These are phyloP conservation scores for Drosophila repletoides DNA, from an alignment of 1,140 invertebrate species.

Conservation along the genomic window DNA sequence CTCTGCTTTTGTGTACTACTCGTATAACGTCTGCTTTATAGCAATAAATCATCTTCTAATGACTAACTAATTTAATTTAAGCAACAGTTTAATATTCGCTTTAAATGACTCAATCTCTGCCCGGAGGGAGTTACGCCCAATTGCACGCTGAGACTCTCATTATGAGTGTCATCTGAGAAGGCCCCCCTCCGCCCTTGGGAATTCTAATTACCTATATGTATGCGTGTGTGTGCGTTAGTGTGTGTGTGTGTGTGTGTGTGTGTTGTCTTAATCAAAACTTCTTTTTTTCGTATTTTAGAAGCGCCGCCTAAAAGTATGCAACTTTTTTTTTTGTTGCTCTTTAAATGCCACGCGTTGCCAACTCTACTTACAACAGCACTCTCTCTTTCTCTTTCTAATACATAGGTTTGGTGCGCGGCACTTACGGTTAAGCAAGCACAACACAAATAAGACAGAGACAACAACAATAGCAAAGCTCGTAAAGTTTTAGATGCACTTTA, in stretches of 20 bases:
- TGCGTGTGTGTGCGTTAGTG: neutral
- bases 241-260: conserved; percentile 6
- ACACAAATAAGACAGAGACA: conserved; percentile 11
- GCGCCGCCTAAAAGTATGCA: conserved; percentile 45
- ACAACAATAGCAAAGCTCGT: conserved; percentile 14
- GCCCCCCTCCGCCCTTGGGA: neutral
- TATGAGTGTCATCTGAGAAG: conserved; percentile 34
- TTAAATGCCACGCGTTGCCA: conserved; percentile 55
- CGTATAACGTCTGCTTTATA: conserved; percentile 26
- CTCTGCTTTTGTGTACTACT: conserved; percentile 37
- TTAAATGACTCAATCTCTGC: conserved; percentile 1
- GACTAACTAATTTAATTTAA: conserved; percentile 28
- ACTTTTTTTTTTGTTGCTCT: neutral
- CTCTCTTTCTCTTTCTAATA: conserved; percentile 14
- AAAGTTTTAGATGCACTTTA: conserved; percentile 29
- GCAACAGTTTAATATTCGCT: too few relatives aligned
- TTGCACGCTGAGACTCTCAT: conserved; percentile 63
- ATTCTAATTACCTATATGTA: conserved; percentile 13
- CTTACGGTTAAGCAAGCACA: conserved; percentile 55
- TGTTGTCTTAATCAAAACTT: conserved; percentile 46
- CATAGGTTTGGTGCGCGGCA: conserved; percentile 52
- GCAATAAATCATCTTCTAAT: conserved; percentile 42
- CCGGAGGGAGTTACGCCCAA: conserved; percentile 59
- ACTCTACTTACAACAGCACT: neutral
- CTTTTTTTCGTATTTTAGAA: conserved; percentile 19